Evolutionary conservation across 37 sponge, comb jelly and placozoan genomes (phyloP), one percentile per base, ranked within the genome.

Genomic region (Hormiphora californensis): DNA sequence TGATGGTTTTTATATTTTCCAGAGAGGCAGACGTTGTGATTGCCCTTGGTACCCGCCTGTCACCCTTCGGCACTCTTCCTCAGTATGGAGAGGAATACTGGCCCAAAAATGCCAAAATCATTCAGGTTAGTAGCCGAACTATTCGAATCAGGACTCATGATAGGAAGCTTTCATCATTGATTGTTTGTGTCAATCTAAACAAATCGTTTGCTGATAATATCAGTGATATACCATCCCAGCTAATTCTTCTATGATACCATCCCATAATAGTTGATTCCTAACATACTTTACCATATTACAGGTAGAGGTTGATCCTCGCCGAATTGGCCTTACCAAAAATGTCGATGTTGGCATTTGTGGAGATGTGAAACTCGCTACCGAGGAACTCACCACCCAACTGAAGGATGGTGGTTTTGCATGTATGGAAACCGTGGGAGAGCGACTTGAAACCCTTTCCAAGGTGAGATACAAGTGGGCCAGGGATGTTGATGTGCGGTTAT

Each of bases 11-110:
- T n/a, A n/a, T n/a, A n/a, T n/a, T n/a, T n/a, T n/a, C n/a, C n/a
- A n/a, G n/a, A 25, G 68, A 65, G 38, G 68, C 68, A 25, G 68
- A 65, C 39, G 68, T 65, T 5, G 68, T 65, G 38, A 65, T 65
- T 7, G 68, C 68, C 7, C 68, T 65, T 17, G 68, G 68, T 15
- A 65, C 68, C 11, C 31, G 68, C 31, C 68, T 65, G 11, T 33
- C 37, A 25, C 68, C 68, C 1, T 65, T 65, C 19, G 68, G 68
- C 4, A 65, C 68, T 31, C 68, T 65, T 15, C 68, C 68, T 31
- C 68, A 65, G 39, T 65, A 65, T 19, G 68, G 68, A 31, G 68
- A 65, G 38, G 68, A 65, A 7, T 65, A 65, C 39, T 65, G 39
- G 39, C 68, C 68, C 4, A 31, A 7, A 35, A 65, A 65, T 36